A percentile compares a stretch with the other conserved stretches of the same genome.
These are phyloP conservation scores for Holcopasites calliopsidis DNA, from an alignment of 1,140 invertebrate genomes.

Conservation along the genomic window DNA sequence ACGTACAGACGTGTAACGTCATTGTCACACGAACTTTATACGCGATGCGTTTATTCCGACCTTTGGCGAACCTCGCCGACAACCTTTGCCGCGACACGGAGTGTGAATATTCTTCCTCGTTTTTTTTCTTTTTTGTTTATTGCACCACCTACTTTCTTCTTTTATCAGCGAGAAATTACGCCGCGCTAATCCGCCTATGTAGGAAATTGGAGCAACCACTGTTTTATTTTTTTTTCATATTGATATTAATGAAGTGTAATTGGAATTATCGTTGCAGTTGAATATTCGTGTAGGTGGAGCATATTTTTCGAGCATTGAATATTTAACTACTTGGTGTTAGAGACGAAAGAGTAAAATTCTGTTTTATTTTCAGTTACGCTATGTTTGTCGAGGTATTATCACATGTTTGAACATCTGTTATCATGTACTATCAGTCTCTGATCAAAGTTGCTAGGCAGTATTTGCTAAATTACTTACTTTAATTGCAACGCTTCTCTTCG, in stretches of 20 bases:
- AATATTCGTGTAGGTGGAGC: too few species aligned
- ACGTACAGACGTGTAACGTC: constrained; percentile 55
- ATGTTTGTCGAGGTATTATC: not conserved
- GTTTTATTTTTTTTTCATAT: too few species aligned
- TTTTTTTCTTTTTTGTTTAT: not conserved
- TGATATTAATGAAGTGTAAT: too few species aligned
- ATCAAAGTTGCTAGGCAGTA: not conserved
- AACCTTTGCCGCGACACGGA: constrained; percentile 16
- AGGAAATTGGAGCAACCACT: not conserved
- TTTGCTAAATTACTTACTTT: not conserved
- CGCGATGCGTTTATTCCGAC: constrained; percentile 49
- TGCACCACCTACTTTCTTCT: not conserved
- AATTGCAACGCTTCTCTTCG: too few species aligned
- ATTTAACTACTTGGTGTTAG: too few species aligned
- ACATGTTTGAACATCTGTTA: not conserved
- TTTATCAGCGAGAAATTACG: not conserved
- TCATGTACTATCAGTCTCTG: not conserved
- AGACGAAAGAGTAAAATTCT: too few species aligned
- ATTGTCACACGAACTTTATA: constrained; percentile 52
- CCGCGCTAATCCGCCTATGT: not conserved
- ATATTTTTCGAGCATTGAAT: too few species aligned
- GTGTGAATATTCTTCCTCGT: constrained; percentile 2
- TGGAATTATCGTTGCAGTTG: too few species aligned
- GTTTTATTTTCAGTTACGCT: too few species aligned
- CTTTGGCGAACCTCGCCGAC: constrained; percentile 21